phyloP scores from a whole-genome alignment of 2,888 invertebrate genomes.

The Hirtodrosophila alboralis region DNA sequence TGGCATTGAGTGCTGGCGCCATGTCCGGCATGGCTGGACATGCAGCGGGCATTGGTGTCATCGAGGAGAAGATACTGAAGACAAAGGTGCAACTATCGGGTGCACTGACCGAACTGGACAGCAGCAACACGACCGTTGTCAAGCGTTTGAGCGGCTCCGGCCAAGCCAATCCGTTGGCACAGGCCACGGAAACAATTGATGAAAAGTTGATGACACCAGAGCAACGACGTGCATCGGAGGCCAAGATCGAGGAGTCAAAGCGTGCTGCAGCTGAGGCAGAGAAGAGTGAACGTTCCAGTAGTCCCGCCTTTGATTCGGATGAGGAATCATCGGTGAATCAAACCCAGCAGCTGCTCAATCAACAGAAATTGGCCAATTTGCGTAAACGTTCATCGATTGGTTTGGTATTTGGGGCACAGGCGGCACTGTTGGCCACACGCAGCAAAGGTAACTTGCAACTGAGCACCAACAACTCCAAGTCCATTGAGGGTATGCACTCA shows the following conservation, averaged over 20 bases:
- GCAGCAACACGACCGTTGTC: slow-evolving; percentile 72
- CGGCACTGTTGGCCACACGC: slow-evolving; percentile 83
- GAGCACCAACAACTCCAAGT: slow-evolving; percentile 80
- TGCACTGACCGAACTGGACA: slow-evolving; percentile 54
- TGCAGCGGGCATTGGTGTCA: slow-evolving; percentile 93
- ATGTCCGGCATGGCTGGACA: slow-evolving; percentile 96
- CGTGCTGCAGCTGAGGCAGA: slow-evolving; percentile 85
- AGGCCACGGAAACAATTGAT: slow-evolving; percentile 66
- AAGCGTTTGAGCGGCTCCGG: slow-evolving; percentile 75
- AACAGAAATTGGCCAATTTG: slow-evolving; percentile 80
- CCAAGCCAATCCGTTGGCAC: slow-evolving; percentile 78
- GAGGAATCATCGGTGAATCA: slow-evolving; percentile 91
- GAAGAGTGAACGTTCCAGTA: slow-evolving; percentile 93
- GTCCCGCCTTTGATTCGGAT: slow-evolving; percentile 97
- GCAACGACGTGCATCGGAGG: slow-evolving; percentile 76
- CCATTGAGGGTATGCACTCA: slow-evolving; percentile 78
- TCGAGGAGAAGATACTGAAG: slow-evolving; percentile 85
- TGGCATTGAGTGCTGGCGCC: slow-evolving; percentile 94
- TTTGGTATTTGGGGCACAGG: slow-evolving; percentile 83
- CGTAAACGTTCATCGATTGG: slow-evolving; percentile 84
- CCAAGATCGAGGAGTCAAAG: slow-evolving; percentile 72
- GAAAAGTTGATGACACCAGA: slow-evolving; percentile 71
- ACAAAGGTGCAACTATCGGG: slow-evolving; percentile 73
- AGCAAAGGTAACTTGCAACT: slow-evolving; percentile 81
- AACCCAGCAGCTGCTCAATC: slow-evolving; percentile 83